A percentile compares a stretch with the other conserved stretches of the same genome.
phyloP scores from a whole-genome alignment of 2,113 vertebrate species.

The Oncorhynchus mykiss region DNA sequence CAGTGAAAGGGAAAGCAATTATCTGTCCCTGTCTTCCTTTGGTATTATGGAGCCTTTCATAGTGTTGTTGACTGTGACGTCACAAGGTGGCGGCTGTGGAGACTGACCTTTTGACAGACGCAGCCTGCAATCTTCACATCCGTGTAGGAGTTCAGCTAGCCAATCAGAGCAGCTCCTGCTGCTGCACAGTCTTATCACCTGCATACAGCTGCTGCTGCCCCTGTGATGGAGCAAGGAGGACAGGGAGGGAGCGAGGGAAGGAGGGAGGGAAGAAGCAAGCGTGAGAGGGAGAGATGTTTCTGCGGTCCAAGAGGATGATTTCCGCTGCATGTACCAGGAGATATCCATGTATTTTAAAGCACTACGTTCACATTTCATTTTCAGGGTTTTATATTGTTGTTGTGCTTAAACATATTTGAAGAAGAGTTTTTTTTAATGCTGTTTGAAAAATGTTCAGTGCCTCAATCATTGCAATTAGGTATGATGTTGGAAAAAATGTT shows the following conservation, averaged over 20 bases:
- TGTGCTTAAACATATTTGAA: background rate
- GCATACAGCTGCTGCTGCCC: slow-evolving; percentile 67
- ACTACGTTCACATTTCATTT: background rate
- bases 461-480: too few relatives aligned
- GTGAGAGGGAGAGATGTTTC: slow-evolving; percentile 35
- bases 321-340: slow-evolving; percentile 27
- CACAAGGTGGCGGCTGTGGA: slow-evolving; percentile 50
- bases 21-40: background rate
- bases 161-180: slow-evolving; percentile 62
- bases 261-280: slow-evolving; percentile 11
- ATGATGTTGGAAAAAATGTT: too few relatives aligned
- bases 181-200: slow-evolving; percentile 73
- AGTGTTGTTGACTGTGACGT: slow-evolving; percentile 47
- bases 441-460: background rate
- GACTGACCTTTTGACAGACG: slow-evolving; percentile 66
- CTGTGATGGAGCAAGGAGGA: slow-evolving; percentile 46
- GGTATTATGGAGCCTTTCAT: slow-evolving; percentile 26
- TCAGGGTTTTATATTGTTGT: background rate
- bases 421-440: too few relatives aligned
- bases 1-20: background rate
- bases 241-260: slow-evolving; percentile 1
- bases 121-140: slow-evolving; percentile 68
- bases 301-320: slow-evolving; percentile 49
- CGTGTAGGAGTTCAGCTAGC: slow-evolving; percentile 59
- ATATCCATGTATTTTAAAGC: background rate